These are phyloP conservation scores for Carcharodon carcharias DNA, from an alignment of 2,797 vertebrate species.

Conservation along the genomic window DNA sequence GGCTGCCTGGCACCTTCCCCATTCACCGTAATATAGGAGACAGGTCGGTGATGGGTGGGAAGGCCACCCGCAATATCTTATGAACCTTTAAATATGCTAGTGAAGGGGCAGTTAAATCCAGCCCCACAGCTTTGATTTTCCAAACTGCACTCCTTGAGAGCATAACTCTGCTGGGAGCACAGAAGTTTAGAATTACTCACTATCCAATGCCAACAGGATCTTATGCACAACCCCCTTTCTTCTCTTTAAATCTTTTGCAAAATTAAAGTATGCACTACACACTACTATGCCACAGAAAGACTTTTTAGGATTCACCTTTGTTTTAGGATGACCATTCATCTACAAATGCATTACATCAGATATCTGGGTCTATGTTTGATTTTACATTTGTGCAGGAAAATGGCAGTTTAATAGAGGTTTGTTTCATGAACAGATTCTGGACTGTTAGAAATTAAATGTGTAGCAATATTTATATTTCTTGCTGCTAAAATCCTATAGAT, in stretches of 20 bases:
- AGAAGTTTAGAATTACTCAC: not conserved
- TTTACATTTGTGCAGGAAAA: slow-evolving; percentile 1
- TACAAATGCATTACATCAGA: not conserved
- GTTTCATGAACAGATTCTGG: not conserved
- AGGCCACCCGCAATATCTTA: too few species aligned
- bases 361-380: not conserved
- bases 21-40: too few species aligned
- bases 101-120: too few species aligned
- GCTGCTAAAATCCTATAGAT: not conserved
- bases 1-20: too few species aligned
- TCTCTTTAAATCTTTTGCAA: not conserved
- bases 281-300: not conserved
- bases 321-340: not conserved
- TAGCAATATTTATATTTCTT: not conserved
- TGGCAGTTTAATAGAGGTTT: not conserved
- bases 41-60: too few species aligned
- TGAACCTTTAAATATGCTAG: too few species aligned
- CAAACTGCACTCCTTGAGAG: too few species aligned
- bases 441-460: not conserved
- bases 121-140: not conserved
- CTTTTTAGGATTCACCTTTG: not conserved
- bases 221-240: not conserved
- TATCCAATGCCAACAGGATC: not conserved
- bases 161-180: not conserved
- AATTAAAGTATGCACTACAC: not conserved